Percentiles rank a stretch among this genome's conserved stretches.
Evolutionary conservation across 2,113 vertebrate genomes (phyloP).

Genomic region (Gallinago undulata): DNA sequence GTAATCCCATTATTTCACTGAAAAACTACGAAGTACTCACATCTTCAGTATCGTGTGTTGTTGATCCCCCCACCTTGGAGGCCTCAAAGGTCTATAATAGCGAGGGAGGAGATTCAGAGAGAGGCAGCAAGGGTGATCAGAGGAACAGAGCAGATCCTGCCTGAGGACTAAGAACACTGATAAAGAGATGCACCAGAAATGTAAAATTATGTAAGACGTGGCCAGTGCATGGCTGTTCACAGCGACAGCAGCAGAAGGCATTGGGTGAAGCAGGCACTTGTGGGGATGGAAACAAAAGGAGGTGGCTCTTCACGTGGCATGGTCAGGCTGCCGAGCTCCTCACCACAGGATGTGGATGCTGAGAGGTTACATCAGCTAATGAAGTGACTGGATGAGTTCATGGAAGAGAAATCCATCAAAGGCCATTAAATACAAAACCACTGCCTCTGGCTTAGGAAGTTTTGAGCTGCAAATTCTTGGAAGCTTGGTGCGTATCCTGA

Average conservation of each 20-base stretch:
- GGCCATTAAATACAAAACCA: constrained; percentile 51
- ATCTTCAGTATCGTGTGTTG: background rate
- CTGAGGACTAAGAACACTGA: background rate
- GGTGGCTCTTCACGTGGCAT: background rate
- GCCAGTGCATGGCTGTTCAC: background rate
- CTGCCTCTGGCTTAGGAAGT: constrained; percentile 26
- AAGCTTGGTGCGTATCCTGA: background rate
- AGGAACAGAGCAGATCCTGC: background rate
- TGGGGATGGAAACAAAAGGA: constrained; percentile 2
- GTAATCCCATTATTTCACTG: background rate
- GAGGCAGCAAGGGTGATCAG: background rate
- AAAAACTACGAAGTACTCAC: background rate
- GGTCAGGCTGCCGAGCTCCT: background rate
- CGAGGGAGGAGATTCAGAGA: rapidly evolving
- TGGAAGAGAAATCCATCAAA: constrained; percentile 55
- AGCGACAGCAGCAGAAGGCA: background rate
- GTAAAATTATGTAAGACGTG: background rate
- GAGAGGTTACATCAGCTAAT: constrained; percentile 60
- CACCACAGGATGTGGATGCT: constrained; percentile 51
- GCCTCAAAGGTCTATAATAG: background rate
- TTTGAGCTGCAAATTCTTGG: constrained; percentile 20
- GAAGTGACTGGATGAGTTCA: constrained; percentile 60
- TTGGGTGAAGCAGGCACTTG: background rate
- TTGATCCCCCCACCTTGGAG: background rate
- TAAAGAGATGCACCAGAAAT: background rate